phyloP scores from a whole-genome alignment of 2,797 vertebrate species.

The Botia almorhae region DNA sequence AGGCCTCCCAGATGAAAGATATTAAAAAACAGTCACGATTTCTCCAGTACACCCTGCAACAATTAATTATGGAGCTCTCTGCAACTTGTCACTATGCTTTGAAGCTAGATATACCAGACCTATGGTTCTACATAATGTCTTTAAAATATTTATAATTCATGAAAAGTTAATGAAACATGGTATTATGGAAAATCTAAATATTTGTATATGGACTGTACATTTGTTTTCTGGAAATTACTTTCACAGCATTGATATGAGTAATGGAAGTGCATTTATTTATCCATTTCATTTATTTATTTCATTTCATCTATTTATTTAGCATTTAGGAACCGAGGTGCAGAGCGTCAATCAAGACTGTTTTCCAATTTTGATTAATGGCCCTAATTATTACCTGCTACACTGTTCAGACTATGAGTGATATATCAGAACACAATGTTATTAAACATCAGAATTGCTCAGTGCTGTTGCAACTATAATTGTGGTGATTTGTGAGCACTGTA shows the following conservation, averaged over 20 bases:
- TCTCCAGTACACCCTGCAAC: constrained; percentile 53
- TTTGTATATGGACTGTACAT: constrained; percentile 28
- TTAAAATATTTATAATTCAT: constrained; percentile 40
- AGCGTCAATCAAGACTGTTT: constrained; percentile 12
- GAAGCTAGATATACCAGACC: constrained; percentile 24
- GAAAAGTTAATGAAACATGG: constrained; percentile 28
- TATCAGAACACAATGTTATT: constrained; percentile 8
- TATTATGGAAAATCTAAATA: constrained; percentile 12
- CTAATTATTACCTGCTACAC: constrained; percentile 13
- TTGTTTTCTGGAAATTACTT: constrained; percentile 9
- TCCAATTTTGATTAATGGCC: constrained; percentile 32
- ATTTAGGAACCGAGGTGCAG: constrained; percentile 2
- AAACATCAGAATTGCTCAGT: background rate
- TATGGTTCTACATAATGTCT: constrained; percentile 13
- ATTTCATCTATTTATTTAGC: background rate
- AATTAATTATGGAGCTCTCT: constrained; percentile 58
- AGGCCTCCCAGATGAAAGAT: constrained; percentile 55
- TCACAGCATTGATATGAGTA: constrained; percentile 37
- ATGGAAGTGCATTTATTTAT: constrained; percentile 30
- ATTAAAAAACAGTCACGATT: constrained; percentile 58
- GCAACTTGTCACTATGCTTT: constrained; percentile 33
- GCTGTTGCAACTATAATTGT: background rate
- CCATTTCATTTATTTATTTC: background rate
- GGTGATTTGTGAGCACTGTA: constrained; percentile 5
- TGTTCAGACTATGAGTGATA: constrained; percentile 33